Conservation (phyloP, 2,888 invertebrate genomes). For the Platypus cylindrus region DNA sequence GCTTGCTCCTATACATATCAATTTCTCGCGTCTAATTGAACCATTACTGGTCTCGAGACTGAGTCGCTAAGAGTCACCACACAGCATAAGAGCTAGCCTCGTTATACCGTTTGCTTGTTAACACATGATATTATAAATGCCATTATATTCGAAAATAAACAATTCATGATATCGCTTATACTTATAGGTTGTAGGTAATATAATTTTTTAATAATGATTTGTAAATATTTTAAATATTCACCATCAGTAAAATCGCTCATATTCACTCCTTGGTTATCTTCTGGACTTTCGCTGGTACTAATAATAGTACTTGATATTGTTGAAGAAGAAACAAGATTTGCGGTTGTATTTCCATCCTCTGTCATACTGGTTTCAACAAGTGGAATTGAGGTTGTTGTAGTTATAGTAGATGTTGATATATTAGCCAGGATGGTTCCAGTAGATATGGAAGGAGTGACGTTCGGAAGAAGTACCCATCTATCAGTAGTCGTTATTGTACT, state of each 20-base stretch:
- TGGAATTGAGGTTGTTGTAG: slow-evolving; percentile 5
- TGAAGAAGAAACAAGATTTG: slow-evolving; percentile 3
- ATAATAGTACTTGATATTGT: slow-evolving; percentile 2
- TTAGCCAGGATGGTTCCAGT: background rate
- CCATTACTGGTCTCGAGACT: no score
- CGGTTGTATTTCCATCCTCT: slow-evolving; percentile 1
- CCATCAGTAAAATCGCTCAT: slow-evolving; percentile 35
- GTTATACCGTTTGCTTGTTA: no score
- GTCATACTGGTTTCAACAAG: slow-evolving; percentile 3
- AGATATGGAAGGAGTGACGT: slow-evolving; percentile 19
- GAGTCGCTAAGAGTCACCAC: no score
- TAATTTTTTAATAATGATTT: no score
- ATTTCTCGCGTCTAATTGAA: no score
- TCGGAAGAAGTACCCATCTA: slow-evolving; percentile 49
- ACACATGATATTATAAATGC: no score
- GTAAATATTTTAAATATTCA: no score
- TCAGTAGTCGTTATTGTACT: slow-evolving; percentile 53
- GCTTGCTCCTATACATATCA: no score
- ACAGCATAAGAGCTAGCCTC: no score
- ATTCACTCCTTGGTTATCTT: slow-evolving; percentile 23
- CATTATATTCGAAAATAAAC: no score
- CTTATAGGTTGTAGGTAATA: no score
- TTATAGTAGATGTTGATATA: slow-evolving; percentile 8
- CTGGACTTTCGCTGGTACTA: slow-evolving; percentile 1
- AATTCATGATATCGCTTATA: no score